These are phyloP conservation scores for Styela clava DNA, from an alignment of 23 tunicate genomes.

Conservation along the genomic window DNA sequence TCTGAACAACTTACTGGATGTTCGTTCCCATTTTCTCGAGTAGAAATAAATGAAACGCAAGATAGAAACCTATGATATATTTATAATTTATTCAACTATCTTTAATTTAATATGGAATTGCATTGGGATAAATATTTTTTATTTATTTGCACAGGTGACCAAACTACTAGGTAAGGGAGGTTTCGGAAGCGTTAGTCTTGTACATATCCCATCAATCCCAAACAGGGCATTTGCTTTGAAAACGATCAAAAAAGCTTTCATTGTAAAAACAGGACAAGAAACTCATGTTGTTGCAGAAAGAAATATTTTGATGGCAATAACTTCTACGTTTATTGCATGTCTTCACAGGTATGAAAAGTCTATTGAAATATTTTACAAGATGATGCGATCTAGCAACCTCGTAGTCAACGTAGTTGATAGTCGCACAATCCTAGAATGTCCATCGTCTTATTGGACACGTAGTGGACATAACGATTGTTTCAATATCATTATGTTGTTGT, in stretches of 20 bases:
- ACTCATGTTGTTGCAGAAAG: slow-evolving; percentile 85
- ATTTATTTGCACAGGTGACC: too few relatives aligned
- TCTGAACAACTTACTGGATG: neutral
- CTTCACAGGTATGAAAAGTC: slow-evolving; percentile 41
- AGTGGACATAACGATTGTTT: too few relatives aligned
- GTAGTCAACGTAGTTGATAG: too few relatives aligned
- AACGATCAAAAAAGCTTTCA: slow-evolving; percentile 68
- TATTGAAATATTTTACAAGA: neutral
- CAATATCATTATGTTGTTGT: too few relatives aligned
- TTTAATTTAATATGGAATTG: too few relatives aligned
- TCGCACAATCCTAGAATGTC: too few relatives aligned
- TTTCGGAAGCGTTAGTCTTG: slow-evolving; percentile 88
- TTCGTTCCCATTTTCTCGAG: neutral
- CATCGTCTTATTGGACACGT: too few relatives aligned
- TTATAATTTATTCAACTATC: too few relatives aligned
- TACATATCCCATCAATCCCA: slow-evolving; percentile 41
- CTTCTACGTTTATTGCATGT: slow-evolving; percentile 71
- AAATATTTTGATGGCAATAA: slow-evolving; percentile 53
- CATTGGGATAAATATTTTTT: too few relatives aligned
- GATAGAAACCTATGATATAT: too few relatives aligned
- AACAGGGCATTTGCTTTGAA: slow-evolving; percentile 83
- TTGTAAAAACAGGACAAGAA: slow-evolving; percentile 82
- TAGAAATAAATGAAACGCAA: too few relatives aligned
- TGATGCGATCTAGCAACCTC: too few relatives aligned
- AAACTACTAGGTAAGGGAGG: slow-evolving; percentile 82